phyloP scores from a whole-genome alignment of 2,797 vertebrate genomes.

The Leptoclinus maculatus region DNA sequence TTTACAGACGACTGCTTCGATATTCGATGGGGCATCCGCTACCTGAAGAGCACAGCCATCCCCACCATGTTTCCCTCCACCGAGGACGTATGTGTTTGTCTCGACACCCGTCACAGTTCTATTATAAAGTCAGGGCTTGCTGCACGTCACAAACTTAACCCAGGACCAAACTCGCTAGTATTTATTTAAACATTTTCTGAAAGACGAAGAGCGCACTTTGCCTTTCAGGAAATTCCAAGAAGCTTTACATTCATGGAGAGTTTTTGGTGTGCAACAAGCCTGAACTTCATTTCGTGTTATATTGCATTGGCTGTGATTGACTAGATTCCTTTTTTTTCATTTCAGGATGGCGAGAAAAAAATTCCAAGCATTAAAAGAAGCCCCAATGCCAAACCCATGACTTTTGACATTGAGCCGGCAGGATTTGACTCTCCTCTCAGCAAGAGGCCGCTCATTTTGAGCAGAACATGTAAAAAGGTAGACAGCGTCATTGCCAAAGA shows the following conservation, averaged over 20 bases:
- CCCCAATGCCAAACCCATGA: constrained; percentile 55
- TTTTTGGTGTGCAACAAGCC: background rate
- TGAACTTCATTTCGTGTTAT: background rate
- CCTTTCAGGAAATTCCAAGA: background rate
- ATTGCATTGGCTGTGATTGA: constrained; percentile 5
- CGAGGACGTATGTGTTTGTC: constrained; percentile 69
- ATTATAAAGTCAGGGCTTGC: background rate
- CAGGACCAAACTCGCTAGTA: background rate
- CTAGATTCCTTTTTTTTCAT: constrained; percentile 12
- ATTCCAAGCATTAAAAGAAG: constrained; percentile 55
- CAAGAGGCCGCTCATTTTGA: constrained; percentile 71
- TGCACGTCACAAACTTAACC: background rate
- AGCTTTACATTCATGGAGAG: rapidly evolving
- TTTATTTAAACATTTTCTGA: background rate
- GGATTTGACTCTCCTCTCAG: constrained; percentile 61
- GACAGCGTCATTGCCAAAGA: background rate
- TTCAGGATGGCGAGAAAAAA: constrained; percentile 66
- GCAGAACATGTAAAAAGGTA: constrained; percentile 35
- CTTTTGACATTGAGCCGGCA: constrained; percentile 47
- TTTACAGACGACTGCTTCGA: constrained; percentile 91
- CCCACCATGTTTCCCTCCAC: constrained; percentile 87
- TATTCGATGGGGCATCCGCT: constrained; percentile 91
- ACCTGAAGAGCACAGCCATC: constrained; percentile 88
- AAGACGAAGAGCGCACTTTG: background rate
- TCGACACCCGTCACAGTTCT: background rate